Evolutionary conservation across 2,888 invertebrate genomes (phyloP).

Genomic region (Leptodirus hochenwartii): DNA sequence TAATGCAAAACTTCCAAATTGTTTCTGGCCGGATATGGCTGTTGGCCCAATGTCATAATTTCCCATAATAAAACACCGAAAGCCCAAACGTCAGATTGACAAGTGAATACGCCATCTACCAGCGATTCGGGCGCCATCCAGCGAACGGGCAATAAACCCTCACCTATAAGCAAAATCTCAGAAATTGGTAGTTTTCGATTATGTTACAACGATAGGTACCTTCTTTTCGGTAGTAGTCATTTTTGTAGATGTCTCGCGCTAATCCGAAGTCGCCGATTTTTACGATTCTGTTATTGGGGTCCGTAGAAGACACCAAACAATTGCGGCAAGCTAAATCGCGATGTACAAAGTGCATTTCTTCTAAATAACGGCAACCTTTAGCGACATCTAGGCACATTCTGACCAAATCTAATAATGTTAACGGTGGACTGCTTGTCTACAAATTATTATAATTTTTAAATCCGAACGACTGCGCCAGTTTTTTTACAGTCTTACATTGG

Average conservation of each 20-base stretch:
- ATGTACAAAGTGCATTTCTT: constrained; percentile 95
- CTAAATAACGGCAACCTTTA: constrained; percentile 85
- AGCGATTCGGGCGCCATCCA: constrained; percentile 99
- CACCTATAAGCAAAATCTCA: too few relatives aligned
- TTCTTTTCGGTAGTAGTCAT: constrained; percentile 93
- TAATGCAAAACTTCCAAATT: constrained; percentile 85
- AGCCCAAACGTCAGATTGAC: constrained; percentile 94
- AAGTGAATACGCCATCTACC: constrained; percentile 89
- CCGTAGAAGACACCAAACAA: constrained; percentile 68
- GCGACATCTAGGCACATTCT: constrained; percentile 93
- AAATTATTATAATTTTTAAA: constrained; percentile 1
- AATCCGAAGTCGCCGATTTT: constrained; percentile 96
- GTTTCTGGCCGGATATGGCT: constrained; percentile 87
- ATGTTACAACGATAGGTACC: too few relatives aligned
- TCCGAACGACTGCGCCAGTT: background rate
- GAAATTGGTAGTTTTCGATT: too few relatives aligned
- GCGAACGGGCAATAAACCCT: constrained; percentile 77
- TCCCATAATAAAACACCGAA: constrained; percentile 94
- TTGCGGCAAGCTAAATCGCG: constrained; percentile 92
- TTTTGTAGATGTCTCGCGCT: constrained; percentile 91
- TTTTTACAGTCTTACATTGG: constrained; percentile 33
- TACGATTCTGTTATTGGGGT: constrained; percentile 57
- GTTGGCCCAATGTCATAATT: constrained; percentile 87
- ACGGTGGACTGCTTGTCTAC: constrained; percentile 40
- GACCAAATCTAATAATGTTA: constrained; percentile 69